Evolutionary conservation across 1,140 invertebrate genomes (phyloP).

Genomic region (Solenopsis fugax): DNA sequence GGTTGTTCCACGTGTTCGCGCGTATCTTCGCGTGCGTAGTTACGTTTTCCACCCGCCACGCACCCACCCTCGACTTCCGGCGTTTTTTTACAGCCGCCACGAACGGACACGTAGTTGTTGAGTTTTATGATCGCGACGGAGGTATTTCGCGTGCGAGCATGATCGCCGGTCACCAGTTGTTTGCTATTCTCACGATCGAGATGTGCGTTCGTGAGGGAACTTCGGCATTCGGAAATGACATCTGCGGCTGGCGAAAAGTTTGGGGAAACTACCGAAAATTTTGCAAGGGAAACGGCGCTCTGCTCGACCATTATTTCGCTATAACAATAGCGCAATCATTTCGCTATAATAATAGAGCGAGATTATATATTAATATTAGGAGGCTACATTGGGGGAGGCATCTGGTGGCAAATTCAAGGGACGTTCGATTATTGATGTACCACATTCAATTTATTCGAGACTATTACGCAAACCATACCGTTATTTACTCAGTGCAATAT

Average conservation of each 20-base stretch:
- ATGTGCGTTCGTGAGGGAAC: background rate
- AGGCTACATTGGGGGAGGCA: background rate
- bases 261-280: background rate
- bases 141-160: background rate
- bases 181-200: background rate
- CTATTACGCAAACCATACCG: conserved; percentile 36
- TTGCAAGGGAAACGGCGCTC: background rate
- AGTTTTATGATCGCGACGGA: conserved; percentile 34
- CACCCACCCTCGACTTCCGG: background rate
- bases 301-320: background rate
- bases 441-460: conserved; percentile 61
- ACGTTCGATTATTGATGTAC: conserved; percentile 54
- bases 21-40: background rate
- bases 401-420: conserved; percentile 34
- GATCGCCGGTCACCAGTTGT: conserved; percentile 5
- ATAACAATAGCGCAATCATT: conserved; percentile 2
- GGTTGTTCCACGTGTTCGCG: background rate
- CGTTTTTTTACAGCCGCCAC: background rate
- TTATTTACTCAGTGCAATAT: conserved; percentile 58
- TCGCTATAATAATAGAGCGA: background rate
- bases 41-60: conserved; percentile 2
- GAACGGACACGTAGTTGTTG: conserved; percentile 18
- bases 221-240: background rate
- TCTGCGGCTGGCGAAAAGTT: conserved; percentile 16
- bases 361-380: conserved; percentile 21